These are phyloP conservation scores for Trachythela sp. DNA, from an alignment of 64 coral and sea anemone genomes.

Conservation along the genomic window DNA sequence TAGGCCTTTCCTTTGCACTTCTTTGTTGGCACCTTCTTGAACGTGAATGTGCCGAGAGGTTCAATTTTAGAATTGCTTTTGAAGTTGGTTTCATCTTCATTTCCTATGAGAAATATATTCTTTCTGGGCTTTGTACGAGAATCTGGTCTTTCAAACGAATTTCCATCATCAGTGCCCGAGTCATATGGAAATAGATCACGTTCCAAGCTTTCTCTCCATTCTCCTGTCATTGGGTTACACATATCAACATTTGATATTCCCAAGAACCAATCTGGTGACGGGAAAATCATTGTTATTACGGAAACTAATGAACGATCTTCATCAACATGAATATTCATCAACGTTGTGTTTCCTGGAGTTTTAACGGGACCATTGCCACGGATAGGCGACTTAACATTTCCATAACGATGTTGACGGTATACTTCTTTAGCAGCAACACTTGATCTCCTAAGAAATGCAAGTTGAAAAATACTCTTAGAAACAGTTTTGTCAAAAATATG, in stretches of 20 bases:
- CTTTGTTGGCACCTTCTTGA: neutral
- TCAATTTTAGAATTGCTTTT: neutral
- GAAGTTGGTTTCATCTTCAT: neutral
- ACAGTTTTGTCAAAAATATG: no score
- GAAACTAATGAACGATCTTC: neutral
- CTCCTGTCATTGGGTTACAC: conserved; percentile 26
- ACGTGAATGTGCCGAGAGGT: conserved; percentile 1
- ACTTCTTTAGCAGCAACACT: no score
- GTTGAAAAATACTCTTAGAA: no score
- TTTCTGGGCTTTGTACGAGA: neutral
- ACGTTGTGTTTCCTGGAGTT: neutral
- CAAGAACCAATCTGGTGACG: conserved; percentile 54
- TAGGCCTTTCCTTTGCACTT: no score
- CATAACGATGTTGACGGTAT: no score
- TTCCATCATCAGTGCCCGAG: conserved; percentile 19
- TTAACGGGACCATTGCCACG: no score
- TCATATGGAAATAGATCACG: conserved; percentile 16
- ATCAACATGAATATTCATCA: neutral
- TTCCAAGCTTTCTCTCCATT: conserved; percentile 9
- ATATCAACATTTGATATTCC: conserved; percentile 34
- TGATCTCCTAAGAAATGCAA: no score
- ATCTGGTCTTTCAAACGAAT: neutral
- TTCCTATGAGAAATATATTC: neutral
- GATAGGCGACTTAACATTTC: no score
- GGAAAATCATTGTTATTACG: conserved; percentile 29